Evolutionary conservation across 2,113 vertebrate species (phyloP).

Genomic region (Ailuropoda melanoleuca): DNA sequence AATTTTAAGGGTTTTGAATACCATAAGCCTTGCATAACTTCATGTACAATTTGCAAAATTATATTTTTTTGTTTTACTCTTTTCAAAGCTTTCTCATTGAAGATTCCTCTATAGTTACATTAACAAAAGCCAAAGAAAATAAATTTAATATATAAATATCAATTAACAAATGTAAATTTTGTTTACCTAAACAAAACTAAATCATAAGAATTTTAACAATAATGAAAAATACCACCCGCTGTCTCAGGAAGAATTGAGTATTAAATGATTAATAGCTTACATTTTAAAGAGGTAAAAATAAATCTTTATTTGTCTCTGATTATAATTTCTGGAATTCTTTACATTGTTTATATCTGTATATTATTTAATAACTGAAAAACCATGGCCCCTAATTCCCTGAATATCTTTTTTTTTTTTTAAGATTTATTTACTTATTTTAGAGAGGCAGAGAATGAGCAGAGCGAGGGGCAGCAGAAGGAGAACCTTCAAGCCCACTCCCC

Average conservation of each 20-base stretch:
- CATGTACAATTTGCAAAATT: not conserved
- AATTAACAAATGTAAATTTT: not conserved
- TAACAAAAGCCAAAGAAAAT: not conserved
- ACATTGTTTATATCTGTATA: not conserved
- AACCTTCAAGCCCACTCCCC: not conserved
- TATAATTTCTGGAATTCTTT: not conserved
- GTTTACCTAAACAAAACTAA: not conserved
- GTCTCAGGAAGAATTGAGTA: not conserved
- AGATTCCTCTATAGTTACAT: not conserved
- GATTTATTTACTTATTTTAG: not conserved
- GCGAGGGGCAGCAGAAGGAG: not conserved
- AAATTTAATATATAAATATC: not conserved
- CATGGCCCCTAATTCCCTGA: slow-evolving; percentile 8
- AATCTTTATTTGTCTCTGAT: not conserved
- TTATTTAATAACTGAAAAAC: slow-evolving; percentile 26
- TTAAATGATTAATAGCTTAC: not conserved
- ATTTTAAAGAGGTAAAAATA: not conserved
- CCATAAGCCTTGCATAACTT: not conserved
- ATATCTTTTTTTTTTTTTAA: not conserved
- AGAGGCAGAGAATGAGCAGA: not conserved
- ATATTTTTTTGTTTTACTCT: not conserved
- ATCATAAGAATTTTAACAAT: not conserved
- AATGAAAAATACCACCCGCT: not conserved
- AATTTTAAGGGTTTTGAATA: not conserved
- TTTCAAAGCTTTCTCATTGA: not conserved